A percentile compares a stretch with the other conserved stretches of the same genome.
Conservation (phyloP, 2,797 vertebrate species). For the Lepilemur ruficaudatus region DNA sequence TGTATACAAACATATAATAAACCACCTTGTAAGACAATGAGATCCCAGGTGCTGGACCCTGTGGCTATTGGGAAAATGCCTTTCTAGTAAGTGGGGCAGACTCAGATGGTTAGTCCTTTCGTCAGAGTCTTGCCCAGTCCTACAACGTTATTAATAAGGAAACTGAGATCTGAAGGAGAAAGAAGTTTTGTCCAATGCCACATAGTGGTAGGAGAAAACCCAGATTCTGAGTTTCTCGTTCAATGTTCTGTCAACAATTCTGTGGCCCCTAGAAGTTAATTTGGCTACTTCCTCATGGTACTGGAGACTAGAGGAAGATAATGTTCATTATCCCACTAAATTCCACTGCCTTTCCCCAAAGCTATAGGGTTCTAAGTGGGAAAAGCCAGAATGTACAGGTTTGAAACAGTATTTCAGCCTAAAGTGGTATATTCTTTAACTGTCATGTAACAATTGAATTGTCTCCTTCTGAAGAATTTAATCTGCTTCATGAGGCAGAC, state of each 20-base stretch:
- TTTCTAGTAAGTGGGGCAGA: background rate
- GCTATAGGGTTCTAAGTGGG: background rate
- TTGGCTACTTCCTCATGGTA: background rate
- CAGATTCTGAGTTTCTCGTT: background rate
- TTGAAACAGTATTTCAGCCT: background rate
- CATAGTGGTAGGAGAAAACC: background rate
- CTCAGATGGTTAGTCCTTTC: background rate
- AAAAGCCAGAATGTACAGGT: background rate
- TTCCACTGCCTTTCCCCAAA: background rate
- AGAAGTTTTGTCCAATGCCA: background rate
- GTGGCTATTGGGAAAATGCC: background rate
- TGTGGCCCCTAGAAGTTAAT: background rate
- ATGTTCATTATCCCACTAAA: background rate
- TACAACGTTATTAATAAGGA: background rate
- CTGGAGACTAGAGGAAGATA: background rate
- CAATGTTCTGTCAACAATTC: background rate
- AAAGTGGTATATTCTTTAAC: conserved; percentile 25
- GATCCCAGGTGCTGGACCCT: background rate
- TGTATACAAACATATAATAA: background rate
- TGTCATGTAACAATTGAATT: background rate
- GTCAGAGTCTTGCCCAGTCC: background rate
- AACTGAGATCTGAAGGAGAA: background rate
- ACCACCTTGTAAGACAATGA: background rate
- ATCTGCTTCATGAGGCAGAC: conserved; percentile 29
- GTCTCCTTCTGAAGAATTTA: conserved; percentile 44